phyloP scores from a whole-genome alignment of 2,797 vertebrate genomes.

The Phrynocephalus vlangalii region DNA sequence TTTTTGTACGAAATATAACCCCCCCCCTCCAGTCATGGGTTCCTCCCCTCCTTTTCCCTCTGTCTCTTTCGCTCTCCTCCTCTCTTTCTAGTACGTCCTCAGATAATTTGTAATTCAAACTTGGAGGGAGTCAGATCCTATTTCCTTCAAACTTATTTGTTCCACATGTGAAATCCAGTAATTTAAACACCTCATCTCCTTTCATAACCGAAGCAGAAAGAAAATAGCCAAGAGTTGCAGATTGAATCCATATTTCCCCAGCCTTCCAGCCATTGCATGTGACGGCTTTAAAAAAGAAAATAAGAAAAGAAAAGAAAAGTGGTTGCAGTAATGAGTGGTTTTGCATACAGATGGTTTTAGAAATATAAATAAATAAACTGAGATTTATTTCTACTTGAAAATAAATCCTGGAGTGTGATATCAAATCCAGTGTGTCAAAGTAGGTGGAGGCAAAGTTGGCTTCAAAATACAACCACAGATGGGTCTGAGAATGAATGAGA shows the following conservation, averaged over 20 bases:
- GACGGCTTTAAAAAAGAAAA: slow-evolving; percentile 44
- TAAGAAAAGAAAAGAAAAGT: slow-evolving; percentile 45
- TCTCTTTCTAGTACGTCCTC: slow-evolving; percentile 59
- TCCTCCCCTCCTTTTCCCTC: neutral
- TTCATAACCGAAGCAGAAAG: slow-evolving; percentile 70
- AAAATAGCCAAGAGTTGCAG: slow-evolving; percentile 68
- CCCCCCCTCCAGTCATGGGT: slow-evolving; percentile 73
- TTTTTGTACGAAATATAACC: slow-evolving; percentile 59
- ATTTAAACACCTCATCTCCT: slow-evolving; percentile 84
- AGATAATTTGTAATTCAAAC: slow-evolving; percentile 81
- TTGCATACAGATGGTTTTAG: slow-evolving; percentile 59
- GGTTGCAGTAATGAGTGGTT: slow-evolving; percentile 66
- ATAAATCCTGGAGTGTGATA: slow-evolving; percentile 72
- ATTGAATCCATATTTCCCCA: slow-evolving; percentile 79
- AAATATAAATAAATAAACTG: slow-evolving; percentile 57
- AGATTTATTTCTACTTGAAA: slow-evolving; percentile 68
- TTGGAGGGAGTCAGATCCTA: slow-evolving; percentile 78
- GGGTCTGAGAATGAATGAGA: slow-evolving; percentile 66
- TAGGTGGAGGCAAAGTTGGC: slow-evolving; percentile 60
- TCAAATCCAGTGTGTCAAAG: slow-evolving; percentile 66
- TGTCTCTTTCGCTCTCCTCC: neutral
- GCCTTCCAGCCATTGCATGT: slow-evolving; percentile 71
- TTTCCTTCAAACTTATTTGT: slow-evolving; percentile 81
- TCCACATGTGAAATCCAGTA: slow-evolving; percentile 82
- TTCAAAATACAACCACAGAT: slow-evolving; percentile 43